Evolutionary conservation across 2,888 invertebrate genomes (phyloP), one percentile per base, ranked within the genome.

Genomic region (Bellardia bayeri): DNA sequence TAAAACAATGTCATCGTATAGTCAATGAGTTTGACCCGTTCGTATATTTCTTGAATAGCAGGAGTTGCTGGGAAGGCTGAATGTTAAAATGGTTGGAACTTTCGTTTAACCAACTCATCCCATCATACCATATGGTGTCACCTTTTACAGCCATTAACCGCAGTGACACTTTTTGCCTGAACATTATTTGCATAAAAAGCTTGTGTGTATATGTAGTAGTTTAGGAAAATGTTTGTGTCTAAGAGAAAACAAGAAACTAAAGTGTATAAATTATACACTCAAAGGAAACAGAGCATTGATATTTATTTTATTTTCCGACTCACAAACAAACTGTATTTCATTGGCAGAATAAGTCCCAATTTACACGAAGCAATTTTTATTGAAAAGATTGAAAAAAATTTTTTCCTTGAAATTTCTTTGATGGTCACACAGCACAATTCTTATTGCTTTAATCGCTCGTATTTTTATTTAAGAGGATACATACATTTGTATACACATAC

Each of bases 81-180:
- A 14, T 30, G 78, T n/a, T 68, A 42, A 23, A 42, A 37, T 51
- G 5, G 51, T 40, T 40, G 51, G 16, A 37, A 45, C 72, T 56
- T 64, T 76, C 16, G 30, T 68, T 81, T 58, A 74, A 72, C 72
- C 82, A 74, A 63, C 81, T 74, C 83, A 83, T 84, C 81, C 74
- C 72, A 81, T 81, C 37, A 71, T 68, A 54, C 87, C 87, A 87
- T 79, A 87, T 84, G 87, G 74, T 85, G 87, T 74, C 87, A 87
- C 87, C 87, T 87, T 82, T 87, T 84, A 79, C 82, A 85, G 78
- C 82, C 87, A 87, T 87, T 87, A 87, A 87, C 84, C 84, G 68
- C 87, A 87, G 82, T 82, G 84, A 82, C 76, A 87, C 81, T 87
- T 78, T 85, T 84, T 69, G 56, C 74, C 69, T 13, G 14, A 74